Conservation (phyloP, 2,797 vertebrate genomes). For the Huso huso region DNA sequence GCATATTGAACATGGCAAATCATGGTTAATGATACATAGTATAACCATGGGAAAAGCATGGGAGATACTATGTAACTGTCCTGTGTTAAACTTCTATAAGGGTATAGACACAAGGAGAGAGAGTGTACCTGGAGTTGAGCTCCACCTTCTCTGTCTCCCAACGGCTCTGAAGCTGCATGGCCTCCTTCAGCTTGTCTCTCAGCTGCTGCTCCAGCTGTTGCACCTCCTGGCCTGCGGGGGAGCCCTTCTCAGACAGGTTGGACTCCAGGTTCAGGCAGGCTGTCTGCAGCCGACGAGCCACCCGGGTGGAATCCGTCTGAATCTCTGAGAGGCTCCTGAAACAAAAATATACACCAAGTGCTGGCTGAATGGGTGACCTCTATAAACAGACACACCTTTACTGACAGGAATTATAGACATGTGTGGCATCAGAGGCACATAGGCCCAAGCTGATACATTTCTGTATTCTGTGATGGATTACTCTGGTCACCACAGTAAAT, state of each 20-base stretch:
- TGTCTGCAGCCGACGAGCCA: conserved; percentile 44
- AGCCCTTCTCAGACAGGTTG: conserved; percentile 37
- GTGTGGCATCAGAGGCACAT: too few species aligned
- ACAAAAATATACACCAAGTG: conserved; percentile 14
- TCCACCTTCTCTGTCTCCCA: conserved; percentile 68
- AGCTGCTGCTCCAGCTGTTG: conserved; percentile 57
- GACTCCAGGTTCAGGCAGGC: conserved; percentile 62
- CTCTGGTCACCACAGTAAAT: too few species aligned
- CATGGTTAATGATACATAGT: too few species aligned
- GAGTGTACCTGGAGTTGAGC: conserved; percentile 66
- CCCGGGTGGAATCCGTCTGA: conserved; percentile 47
- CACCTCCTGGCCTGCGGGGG: conserved; percentile 38
- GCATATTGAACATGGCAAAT: too few species aligned
- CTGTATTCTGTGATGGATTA: too few species aligned
- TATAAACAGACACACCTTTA: too few species aligned
- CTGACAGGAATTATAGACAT: too few species aligned
- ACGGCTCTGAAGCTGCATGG: conserved; percentile 61
- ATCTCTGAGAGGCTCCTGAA: conserved; percentile 66
- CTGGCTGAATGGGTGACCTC: too few species aligned
- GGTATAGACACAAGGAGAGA: conserved; percentile 16
- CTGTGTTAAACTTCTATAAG: too few species aligned
- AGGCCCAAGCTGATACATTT: too few species aligned
- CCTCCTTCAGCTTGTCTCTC: conserved; percentile 60
- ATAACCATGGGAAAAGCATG: too few species aligned
- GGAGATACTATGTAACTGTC: too few species aligned